Evolutionary conservation across 2,888 invertebrate genomes (phyloP), one percentile per base, ranked within the genome.

Genomic region (Dascillus cervinus): DNA sequence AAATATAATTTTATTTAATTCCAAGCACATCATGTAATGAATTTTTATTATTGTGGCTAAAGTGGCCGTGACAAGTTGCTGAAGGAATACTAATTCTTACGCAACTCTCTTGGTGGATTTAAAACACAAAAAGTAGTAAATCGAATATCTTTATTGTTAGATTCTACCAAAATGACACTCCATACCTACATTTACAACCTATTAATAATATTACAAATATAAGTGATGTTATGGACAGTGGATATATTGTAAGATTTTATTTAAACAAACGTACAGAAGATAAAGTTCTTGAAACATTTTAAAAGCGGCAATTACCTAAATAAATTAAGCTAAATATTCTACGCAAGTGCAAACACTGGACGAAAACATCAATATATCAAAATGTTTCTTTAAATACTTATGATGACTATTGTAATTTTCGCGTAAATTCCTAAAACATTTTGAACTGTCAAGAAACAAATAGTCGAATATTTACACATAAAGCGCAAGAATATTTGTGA

Each of bases 121-220:
- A n/a, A n/a, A n/a, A n/a, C n/a, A n/a, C n/a, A n/a, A n/a, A n/a
- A n/a, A 31, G 17, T 32, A 36, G 20, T 32, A 31, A 41, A 41
- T 34, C 41, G 33, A n/a, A 41, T 44, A 44, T 36, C 34, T 44
- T 55, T 55, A 51, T 50, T 52, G 46, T 50, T 52, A 46, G 52
- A 52, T 43, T 41, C 50, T 54, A 54, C 52, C 50, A 53, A 49
- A 54, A 55, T 45, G 50, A 54, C 41, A 44, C 37, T 39, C 39
- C 44, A 37, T 39, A 41, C 45, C 54, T 55, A 57, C 52, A 55
- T 47, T 55, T 52, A 52, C 47, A 49, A 46, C 42, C 44, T 42
- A 49, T 54, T 50, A 53, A 50, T 49, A 50, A 55, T 51, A 52
- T 53, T 52, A 56, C 46, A 49, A 49, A 50, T 37, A 37, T 29